Evolutionary conservation across 2,797 vertebrate species (phyloP).

Genomic region (Percopsis omiscomaycus): DNA sequence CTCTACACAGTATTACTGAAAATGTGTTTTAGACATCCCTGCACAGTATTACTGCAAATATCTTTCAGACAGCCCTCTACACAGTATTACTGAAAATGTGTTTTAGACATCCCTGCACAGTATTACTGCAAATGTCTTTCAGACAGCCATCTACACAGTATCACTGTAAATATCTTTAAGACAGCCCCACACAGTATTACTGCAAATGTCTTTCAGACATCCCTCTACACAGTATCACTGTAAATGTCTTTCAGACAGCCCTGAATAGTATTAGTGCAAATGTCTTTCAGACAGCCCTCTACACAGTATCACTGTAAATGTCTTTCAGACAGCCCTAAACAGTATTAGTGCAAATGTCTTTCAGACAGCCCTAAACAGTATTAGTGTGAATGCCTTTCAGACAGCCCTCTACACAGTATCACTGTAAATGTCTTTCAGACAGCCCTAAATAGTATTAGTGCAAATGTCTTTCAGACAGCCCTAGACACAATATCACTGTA

Average conservation of each 20-base stretch:
- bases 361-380: too few species aligned
- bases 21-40: conserved; percentile 56
- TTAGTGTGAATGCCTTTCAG: too few species aligned
- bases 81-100: conserved; percentile 27
- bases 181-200: conserved; percentile 47
- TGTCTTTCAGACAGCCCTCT: conserved; percentile 23
- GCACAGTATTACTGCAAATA: conserved; percentile 45
- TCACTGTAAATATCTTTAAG: conserved; percentile 49
- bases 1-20: conserved; percentile 24
- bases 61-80: conserved; percentile 26
- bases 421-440: too few species aligned
- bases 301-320: conserved; percentile 15
- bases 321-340: too few species aligned
- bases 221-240: conserved; percentile 24
- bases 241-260: conserved; percentile 54
- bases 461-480: too few species aligned
- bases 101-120: conserved; percentile 55
- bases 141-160: conserved; percentile 24
- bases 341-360: too few species aligned
- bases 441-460: too few species aligned
- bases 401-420: conserved; percentile 2
- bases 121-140: conserved; percentile 39
- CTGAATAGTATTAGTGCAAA: conserved; percentile 46
- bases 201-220: conserved; percentile 30
- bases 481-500: too few species aligned